phyloP scores from a whole-genome alignment of 2,113 vertebrate genomes.

The Gavialis gangeticus region DNA sequence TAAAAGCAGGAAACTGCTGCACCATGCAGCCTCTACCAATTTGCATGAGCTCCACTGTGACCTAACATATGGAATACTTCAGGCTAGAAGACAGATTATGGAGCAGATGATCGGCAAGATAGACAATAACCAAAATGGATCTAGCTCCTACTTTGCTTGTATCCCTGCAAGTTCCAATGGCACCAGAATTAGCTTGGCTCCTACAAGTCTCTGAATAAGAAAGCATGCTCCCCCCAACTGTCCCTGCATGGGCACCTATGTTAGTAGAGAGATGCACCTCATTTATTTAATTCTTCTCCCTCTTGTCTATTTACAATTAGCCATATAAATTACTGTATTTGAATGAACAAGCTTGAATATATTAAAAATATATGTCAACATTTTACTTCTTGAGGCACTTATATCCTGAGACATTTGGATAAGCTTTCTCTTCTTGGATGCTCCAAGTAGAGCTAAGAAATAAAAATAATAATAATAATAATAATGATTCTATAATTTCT shows the following conservation, averaged over 20 bases:
- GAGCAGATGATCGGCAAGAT: neutral
- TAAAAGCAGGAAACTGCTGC: neutral
- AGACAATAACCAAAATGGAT: neutral
- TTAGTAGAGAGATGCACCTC: neutral
- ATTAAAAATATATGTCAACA: neutral
- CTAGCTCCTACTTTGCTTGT: neutral
- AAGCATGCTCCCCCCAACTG: neutral
- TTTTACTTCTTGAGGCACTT: neutral
- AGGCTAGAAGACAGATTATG: neutral
- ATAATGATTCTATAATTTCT: neutral
- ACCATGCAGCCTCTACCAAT: neutral
- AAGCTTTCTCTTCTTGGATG: slow-evolving; percentile 36
- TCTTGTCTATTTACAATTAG: neutral
- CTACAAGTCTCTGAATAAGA: neutral
- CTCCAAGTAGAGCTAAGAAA: slow-evolving; percentile 14
- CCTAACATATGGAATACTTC: neutral
- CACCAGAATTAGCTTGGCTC: neutral
- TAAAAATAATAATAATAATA: neutral
- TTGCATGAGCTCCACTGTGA: neutral
- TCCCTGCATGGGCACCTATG: neutral
- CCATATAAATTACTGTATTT: neutral
- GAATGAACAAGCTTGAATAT: neutral
- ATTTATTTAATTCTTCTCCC: neutral
- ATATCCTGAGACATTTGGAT: slow-evolving; percentile 12
- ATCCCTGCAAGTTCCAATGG: neutral